phyloP scores from a whole-genome alignment of 1,140 invertebrate species.

The Brachionus rubens region DNA sequence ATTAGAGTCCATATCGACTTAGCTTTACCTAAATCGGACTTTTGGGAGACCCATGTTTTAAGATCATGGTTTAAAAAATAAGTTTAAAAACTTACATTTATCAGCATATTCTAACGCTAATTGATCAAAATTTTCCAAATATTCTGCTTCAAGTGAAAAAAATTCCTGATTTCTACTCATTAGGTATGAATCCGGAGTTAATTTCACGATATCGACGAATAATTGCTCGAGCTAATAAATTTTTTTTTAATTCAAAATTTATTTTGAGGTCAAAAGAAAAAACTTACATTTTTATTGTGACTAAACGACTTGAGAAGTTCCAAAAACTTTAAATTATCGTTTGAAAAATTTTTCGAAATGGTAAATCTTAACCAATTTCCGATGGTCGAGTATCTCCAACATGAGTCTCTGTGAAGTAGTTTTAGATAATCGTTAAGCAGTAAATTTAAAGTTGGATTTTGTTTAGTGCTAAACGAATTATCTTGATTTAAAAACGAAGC shows the following conservation, averaged over 20 bases:
- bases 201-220: no score
- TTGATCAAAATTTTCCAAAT: not conserved
- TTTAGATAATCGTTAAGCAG: not conserved
- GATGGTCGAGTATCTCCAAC: not conserved
- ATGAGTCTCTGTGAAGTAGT: constrained; percentile 20
- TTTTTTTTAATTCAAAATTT: no score
- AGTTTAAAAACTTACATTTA: not conserved
- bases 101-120: not conserved
- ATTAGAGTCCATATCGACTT: no score
- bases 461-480: not conserved
- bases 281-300: not conserved
- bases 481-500: constrained; percentile 7
- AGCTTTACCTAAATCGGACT: no score
- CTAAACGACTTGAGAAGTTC: not conserved
- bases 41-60: no score
- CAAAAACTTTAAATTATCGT: not conserved
- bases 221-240: no score
- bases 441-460: not conserved
- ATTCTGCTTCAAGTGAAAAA: not conserved
- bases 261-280: no score
- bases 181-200: no score
- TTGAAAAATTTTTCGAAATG: not conserved
- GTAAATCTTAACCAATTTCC: constrained; percentile 18
- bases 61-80: not conserved
- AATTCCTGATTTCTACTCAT: no score